Evolutionary conservation across 2,888 invertebrate genomes (phyloP), one percentile per base, ranked within the genome.

Genomic region (Saturnia pavonia): DNA sequence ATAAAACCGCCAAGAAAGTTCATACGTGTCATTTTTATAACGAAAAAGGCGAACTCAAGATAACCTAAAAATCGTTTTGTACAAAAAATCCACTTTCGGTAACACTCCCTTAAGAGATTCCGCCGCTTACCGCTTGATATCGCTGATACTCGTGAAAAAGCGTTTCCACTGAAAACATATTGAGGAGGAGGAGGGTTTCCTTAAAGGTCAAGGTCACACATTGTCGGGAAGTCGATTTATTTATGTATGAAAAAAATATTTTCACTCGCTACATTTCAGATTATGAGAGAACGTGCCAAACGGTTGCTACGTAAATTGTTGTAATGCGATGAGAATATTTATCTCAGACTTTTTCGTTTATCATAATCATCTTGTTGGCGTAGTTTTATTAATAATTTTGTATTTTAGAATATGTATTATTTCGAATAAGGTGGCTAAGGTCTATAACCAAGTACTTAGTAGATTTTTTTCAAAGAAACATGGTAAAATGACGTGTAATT

Each of bases 191-290:
- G n/a, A 43, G 19, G 42, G 27, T 69, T 63, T 69, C 67, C 48
- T 68, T 69, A 68, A 72, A 72, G 69, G 75, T 71, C 71, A 71
- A 71, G 72, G 74, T 67, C 27, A 54, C 43, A 48, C 22, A 57
- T 71, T 68, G 34, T 68, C 27, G 66, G 54, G 65, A 54, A 74
- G 65, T 72, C 72, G 69, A 76, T 78, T 78, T 75, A 72, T 73
- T 75, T 76, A 75, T 74, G 75, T 76, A 65, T 71, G 60, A 70
- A 74, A 77, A 74, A 77, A 73, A 72, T 73, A 68, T 75, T 73
- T 69, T 68, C 69, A 40, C 65, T 65, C 40, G 11, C 40, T n/a
- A 65, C 40, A 40, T 65, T 40, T 40, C n/a, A 65, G 19, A 65
- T 65, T 65, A 65, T 65, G 40, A 65, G n/a, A n/a, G 40, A n/a